Evolutionary conservation across 2,888 invertebrate genomes (phyloP), one percentile per base, ranked within the genome.

Genomic region (Phania funesta): DNA sequence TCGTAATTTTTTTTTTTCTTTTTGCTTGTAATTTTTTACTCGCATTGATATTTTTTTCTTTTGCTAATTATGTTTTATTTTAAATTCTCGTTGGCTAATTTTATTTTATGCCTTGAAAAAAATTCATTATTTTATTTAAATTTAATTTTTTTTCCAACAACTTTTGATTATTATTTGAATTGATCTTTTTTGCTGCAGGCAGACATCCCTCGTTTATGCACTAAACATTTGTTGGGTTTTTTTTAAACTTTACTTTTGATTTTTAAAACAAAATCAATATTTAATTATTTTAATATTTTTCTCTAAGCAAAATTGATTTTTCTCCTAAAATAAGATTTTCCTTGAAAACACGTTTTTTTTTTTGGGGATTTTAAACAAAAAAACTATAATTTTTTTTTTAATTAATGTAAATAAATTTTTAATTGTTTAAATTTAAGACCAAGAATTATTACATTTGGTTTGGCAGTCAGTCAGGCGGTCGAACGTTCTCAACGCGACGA

Each of bases 401-500:
- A 52, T 67, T 71, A 50, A 75, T 7, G 1, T 4, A 44, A 44
- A 67, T 24, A 67, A 46, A 75, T 44, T 76, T 75, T 67, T 24
- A 50, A 48, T 65, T 62, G 62, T 62, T 64, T 64, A 62, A 62
- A 20, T 54, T n/a, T n/a, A 24, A 22, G 22, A 46, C 52, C 32
- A 54, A 54, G 13, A 54, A 54, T 29, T 18, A 26, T 20, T 44
- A 62, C n/a, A 73, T 48, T 65, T 48, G 35, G 18, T 1, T 22
- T 6, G 41, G 11, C 50, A 44, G 73, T 62, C 29, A 41, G 32
- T 54, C 29, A 83, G 64, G 82, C 85, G 83, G 77, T 79, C 68
- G 74, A 83, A 84, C 89, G 89, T 87, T 88, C 88, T 88, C 75
- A 84, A 88, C 86, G 86, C 89, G 88, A 88, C 89, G 89, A 88